Conservation (phyloP, 64 coral and sea anemone genomes). For the Acropora yongei region DNA sequence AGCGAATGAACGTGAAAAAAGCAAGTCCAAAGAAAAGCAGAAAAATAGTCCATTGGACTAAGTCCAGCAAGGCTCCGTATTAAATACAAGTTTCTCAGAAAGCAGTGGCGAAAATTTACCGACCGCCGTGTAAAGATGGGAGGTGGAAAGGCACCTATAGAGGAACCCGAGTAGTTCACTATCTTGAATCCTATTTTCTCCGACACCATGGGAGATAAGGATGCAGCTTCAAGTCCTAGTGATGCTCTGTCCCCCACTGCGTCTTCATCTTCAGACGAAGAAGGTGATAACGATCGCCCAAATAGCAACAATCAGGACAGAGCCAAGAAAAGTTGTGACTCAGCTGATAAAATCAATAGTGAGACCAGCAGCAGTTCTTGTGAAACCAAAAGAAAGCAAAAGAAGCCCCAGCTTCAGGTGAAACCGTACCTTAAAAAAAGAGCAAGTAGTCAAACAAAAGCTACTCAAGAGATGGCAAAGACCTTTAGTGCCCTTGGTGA, state of each 20-base stretch:
- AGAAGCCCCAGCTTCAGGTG: no score
- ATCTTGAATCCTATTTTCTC: slow-evolving; percentile 58
- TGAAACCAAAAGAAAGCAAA: no score
- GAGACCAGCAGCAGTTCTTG: no score
- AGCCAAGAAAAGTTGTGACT: no score
- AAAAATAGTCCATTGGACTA: slow-evolving; percentile 11
- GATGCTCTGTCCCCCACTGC: not conserved
- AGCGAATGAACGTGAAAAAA: slow-evolving; percentile 39
- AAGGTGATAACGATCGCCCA: not conserved
- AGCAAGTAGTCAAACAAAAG: slow-evolving; percentile 6
- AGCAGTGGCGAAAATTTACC: slow-evolving; percentile 51
- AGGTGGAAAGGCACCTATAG: slow-evolving; percentile 46
- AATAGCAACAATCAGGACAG: no score
- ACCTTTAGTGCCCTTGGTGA: slow-evolving; percentile 44
- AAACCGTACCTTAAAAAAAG: not conserved
- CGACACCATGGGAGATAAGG: slow-evolving; percentile 46
- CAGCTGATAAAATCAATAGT: no score
- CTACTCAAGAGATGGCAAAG: slow-evolving; percentile 41
- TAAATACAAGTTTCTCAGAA: slow-evolving; percentile 46
- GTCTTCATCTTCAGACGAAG: slow-evolving; percentile 27
- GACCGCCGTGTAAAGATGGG: slow-evolving; percentile 8
- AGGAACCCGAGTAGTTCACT: slow-evolving; percentile 44
- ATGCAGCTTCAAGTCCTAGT: slow-evolving; percentile 23
- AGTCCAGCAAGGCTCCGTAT: slow-evolving; percentile 9
- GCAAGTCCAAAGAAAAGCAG: slow-evolving; percentile 37